Base-by-base conservation (phyloP, 2,113 vertebrate genomes). In the Coreoperca whiteheadi region DNA sequence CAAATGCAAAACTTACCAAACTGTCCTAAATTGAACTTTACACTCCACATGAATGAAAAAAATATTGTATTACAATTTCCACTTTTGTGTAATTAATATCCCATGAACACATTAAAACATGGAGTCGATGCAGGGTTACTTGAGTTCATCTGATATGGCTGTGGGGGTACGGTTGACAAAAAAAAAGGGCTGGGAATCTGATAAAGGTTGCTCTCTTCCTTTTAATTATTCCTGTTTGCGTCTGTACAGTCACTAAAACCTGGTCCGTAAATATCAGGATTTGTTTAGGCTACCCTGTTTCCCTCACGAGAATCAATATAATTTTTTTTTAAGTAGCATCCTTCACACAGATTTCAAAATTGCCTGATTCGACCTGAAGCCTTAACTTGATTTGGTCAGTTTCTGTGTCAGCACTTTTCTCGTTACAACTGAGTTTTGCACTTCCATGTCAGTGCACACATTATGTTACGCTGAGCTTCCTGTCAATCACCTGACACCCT, bases 401-500 rank as follows among this genome's bases (percentile, higher is more conserved):
- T 66, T 64, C 14, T 56, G 4, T 68, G 37, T 46, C 46, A 51
- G 41, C 32, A 28, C 15, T 16, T 0, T 53, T 53, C n/a, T 56
- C 9, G 18, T 23, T n/a, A 15, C 16, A 48, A 9, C 37, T 71
- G 65, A 21, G 77, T 57, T 73, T 15, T 65, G 37, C 6, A 43
- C 74, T 76, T 76, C 39, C 53, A 37, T 50, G 48, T 81, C 56
- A 81, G 69, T 43, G 54, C 4, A 34, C 54, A 28, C 61, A 53
- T 64, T 63, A 60, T 74, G 68, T 32, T 46, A 34, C 8, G 0
- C 57, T n/a, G 20, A 70, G 51, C 41, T 73, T 67, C 51, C 70
- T 69, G 79, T 77, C 74, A 78, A 67, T 86, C 74, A 81, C 46
- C 32, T 30, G 57, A 18, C 41, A 43, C 71, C 60, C 53, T 30